phyloP scores from a whole-genome alignment of 2,888 invertebrate species.

The Muscina levida region DNA sequence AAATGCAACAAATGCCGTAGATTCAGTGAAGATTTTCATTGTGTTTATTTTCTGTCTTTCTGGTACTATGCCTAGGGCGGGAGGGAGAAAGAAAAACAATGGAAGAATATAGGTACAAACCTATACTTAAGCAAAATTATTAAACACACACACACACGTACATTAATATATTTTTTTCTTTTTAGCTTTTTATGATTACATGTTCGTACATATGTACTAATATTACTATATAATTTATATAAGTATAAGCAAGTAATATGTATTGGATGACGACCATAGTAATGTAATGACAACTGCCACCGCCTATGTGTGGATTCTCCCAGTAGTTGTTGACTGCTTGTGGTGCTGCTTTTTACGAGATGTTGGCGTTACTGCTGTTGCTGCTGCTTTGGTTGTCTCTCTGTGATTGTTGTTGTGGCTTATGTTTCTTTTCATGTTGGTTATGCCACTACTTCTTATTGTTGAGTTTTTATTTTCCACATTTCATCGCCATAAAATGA shows the following conservation, averaged over 20 bases:
- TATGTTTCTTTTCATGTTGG: constrained; percentile 57
- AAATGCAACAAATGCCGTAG: constrained; percentile 29
- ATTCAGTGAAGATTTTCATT: background rate
- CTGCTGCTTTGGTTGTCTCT: constrained; percentile 52
- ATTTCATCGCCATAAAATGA: constrained; percentile 32
- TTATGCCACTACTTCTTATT: constrained; percentile 48
- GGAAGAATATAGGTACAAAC: constrained; percentile 13
- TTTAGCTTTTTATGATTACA: background rate
- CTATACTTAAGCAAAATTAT: constrained; percentile 3
- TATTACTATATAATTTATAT: background rate
- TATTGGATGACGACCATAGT: constrained; percentile 36
- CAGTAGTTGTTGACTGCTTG: constrained; percentile 4
- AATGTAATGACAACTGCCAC: constrained; percentile 63
- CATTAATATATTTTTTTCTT: no score
- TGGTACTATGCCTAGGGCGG: no score
- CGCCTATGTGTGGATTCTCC: constrained; percentile 47
- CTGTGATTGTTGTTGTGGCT: constrained; percentile 52
- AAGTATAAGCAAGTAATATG: constrained; percentile 15
- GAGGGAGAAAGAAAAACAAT: constrained; percentile 9
- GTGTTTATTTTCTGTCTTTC: background rate
- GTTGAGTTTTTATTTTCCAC: constrained; percentile 20
- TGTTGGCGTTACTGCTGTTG: constrained; percentile 49
- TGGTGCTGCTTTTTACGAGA: background rate
- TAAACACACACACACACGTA: background rate
- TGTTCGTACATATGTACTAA: background rate